Base-by-base conservation (phyloP, 1,140 invertebrate species). In the Ptiloglossa arizonensis region DNA sequence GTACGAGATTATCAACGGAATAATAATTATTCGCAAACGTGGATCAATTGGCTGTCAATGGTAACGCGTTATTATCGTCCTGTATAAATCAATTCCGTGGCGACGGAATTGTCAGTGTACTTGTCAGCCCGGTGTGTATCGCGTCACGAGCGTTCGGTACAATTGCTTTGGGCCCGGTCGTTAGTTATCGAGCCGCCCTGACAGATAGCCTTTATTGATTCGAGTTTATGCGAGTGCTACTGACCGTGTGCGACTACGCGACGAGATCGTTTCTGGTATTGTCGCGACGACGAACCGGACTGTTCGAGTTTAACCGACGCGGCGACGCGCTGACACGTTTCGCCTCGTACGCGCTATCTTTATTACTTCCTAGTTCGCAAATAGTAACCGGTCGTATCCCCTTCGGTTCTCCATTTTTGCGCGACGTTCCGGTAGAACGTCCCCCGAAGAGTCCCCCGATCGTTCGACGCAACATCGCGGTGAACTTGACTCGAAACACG, bases 161-260 rank as follows among this genome's bases (percentile, higher is more conserved):
- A 59, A 64, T 77, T 77, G 38, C 57, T 68, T 54, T 57, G 17
- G 48, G 15, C 19, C 24, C 64, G 56, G 62, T 38, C 56, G 17
- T 44, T 70, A 77, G 56, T 77, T 80, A 77, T 80, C n/a, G 19
- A 35, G 15, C 59, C 57, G 22, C 22, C 2, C 22, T 22, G 79
- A 80, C 62, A 50, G 50, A 80, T 52, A 67, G 73, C 50, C 71
- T 70, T 64, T 76, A 69, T 79, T 48, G 70, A 71, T 79, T 84
- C 68, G 69, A 69, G 57, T 67, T 75, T 73, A 62, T 60, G 59
- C 54, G 57, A 48, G 48, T 15, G 52, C 32, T 41, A 66, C 32
- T 29, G 59, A 32, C 35, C 48, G 22, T 27, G 13, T n/a, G 41
- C 15, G 48, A 46, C 57, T 50, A 66, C 60, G 32, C 68, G 81